phyloP scores from a whole-genome alignment of 2,888 invertebrate genomes.

The Polymixis flavicincta region DNA sequence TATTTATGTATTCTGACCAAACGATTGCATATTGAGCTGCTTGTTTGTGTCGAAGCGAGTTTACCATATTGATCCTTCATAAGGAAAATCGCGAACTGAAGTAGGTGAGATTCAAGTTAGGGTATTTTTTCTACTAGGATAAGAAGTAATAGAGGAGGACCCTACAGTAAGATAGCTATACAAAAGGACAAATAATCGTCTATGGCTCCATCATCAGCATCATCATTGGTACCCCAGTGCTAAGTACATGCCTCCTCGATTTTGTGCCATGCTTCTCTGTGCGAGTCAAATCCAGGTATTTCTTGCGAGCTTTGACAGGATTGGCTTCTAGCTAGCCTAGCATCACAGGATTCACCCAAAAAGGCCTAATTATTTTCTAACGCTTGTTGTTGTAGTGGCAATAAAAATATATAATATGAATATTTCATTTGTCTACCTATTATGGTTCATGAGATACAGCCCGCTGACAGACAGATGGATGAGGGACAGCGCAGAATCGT shows the following conservation, averaged over 20 bases:
- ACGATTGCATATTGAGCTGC: conserved; percentile 44
- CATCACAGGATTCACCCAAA: neutral
- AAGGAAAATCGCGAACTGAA: conserved; percentile 8
- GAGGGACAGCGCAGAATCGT: no score
- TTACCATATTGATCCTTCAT: conserved; percentile 41
- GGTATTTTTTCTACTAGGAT: neutral
- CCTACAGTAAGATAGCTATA: neutral
- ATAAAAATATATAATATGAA: no score
- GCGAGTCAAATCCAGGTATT: no score
- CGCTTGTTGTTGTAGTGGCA: no score
- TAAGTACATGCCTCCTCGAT: neutral
- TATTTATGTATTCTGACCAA: conserved; percentile 66
- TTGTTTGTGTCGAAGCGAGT: conserved; percentile 25
- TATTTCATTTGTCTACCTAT: no score
- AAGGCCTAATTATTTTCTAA: no score
- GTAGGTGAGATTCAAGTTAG: neutral
- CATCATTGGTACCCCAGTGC: neutral
- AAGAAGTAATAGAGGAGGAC: neutral
- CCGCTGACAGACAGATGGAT: no score
- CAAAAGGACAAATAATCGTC: neutral
- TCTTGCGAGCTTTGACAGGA: neutral
- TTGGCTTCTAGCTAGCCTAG: neutral
- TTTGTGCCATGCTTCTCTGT: neutral
- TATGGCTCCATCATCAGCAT: neutral
- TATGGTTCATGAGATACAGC: no score